phyloP scores from a whole-genome alignment of 2,888 invertebrate species.

The Anorthoa munda region DNA sequence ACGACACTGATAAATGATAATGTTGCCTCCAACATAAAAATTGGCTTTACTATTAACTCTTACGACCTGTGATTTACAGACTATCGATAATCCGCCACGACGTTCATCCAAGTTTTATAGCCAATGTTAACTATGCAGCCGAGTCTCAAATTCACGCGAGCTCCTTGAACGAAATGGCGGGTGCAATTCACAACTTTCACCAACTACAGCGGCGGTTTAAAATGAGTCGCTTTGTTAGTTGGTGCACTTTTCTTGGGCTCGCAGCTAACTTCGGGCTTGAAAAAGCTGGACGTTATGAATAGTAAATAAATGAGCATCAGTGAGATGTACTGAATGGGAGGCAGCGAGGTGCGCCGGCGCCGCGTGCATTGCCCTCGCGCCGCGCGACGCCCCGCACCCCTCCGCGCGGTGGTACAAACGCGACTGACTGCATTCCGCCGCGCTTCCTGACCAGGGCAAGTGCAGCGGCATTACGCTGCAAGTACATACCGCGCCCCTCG shows the following conservation, averaged over 20 bases:
- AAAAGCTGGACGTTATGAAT: conserved; percentile 69
- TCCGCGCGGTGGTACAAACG: conserved; percentile 82
- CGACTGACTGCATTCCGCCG: conserved; percentile 91
- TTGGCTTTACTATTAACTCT: conserved; percentile 28
- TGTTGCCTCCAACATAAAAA: conserved; percentile 34
- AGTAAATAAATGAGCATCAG: conserved; percentile 83
- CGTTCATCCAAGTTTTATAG: conserved; percentile 58
- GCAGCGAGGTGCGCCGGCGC: conserved; percentile 85
- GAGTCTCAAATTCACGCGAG: conserved; percentile 57
- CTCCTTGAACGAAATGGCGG: conserved; percentile 64
- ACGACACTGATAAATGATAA: conserved; percentile 48
- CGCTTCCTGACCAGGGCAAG: conserved; percentile 91
- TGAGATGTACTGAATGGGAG: conserved; percentile 84
- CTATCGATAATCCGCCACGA: conserved; percentile 50
- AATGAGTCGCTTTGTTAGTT: conserved; percentile 58
- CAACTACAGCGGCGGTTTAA: conserved; percentile 52
- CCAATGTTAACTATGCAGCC: conserved; percentile 58
- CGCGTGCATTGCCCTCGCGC: conserved; percentile 86
- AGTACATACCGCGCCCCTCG: conserved; percentile 79
- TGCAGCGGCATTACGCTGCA: conserved; percentile 88
- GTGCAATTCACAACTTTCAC: conserved; percentile 69
- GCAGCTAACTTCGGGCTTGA: conserved; percentile 50
- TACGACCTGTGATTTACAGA: conserved; percentile 40
- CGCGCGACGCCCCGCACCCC: conserved; percentile 72
- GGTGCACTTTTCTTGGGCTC: conserved; percentile 47